Evolutionary conservation across 35 echinoderm and acorn worm genomes (phyloP).

Genomic region (Hemicentrotus pulcherrimus): DNA sequence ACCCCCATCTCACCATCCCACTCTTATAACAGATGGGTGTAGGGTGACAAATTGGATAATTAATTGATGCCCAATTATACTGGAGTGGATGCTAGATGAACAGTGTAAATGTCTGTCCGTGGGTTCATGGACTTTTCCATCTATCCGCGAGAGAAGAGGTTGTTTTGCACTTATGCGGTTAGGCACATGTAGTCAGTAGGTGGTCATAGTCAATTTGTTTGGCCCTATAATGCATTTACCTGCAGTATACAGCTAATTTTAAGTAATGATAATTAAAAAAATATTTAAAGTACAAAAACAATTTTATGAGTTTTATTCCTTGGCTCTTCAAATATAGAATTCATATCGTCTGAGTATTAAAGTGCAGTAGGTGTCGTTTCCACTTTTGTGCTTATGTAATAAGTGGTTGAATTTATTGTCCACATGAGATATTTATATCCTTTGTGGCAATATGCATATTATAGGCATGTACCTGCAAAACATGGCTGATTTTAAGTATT

Average conservation of each 20-base stretch:
- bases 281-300: too few species aligned
- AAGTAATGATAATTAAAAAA: too few species aligned
- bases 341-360: too few species aligned
- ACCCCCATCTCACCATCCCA: not conserved
- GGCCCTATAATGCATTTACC: too few species aligned
- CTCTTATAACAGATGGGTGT: not conserved
- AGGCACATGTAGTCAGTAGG: too few species aligned
- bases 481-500: not conserved
- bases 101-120: not conserved
- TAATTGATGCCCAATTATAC: not conserved
- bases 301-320: too few species aligned
- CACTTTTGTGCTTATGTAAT: not conserved
- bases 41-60: not conserved
- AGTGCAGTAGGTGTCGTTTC: not conserved
- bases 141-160: not conserved
- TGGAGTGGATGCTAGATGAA: not conserved
- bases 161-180: too few species aligned
- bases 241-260: too few species aligned
- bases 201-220: too few species aligned
- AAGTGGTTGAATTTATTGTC: not conserved
- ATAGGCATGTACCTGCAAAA: not conserved
- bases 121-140: not conserved
- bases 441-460: not conserved
- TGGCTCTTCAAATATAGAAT: too few species aligned
- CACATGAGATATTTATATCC: not conserved